These are phyloP conservation scores for Lutraria rhynchaena DNA, from an alignment of 1,140 invertebrate genomes.

Conservation along the genomic window DNA sequence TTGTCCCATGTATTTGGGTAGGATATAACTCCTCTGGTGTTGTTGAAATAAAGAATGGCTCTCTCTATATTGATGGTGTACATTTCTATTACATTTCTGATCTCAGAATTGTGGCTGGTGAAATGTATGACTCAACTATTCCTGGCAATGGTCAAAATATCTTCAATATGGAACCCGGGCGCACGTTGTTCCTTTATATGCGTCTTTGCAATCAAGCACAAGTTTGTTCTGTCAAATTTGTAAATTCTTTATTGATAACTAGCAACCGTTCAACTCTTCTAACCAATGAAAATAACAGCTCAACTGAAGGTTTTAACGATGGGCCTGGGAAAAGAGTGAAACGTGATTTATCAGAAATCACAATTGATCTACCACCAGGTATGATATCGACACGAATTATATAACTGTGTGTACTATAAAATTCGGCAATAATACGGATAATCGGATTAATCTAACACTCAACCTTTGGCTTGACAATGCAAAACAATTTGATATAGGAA, in stretches of 20 bases:
- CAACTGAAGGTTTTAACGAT: too few relatives aligned
- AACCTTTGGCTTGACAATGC: too few relatives aligned
- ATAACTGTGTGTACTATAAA: too few relatives aligned
- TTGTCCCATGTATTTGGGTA: conserved; percentile 52
- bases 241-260: conserved; percentile 27
- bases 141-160: background rate
- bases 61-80: conserved; percentile 12
- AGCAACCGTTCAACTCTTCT: background rate
- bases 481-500: too few relatives aligned
- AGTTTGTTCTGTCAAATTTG: conserved; percentile 35
- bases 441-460: too few relatives aligned
- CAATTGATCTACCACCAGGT: too few relatives aligned
- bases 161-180: conserved; percentile 43
- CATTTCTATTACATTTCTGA: conserved; percentile 2
- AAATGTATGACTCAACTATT: background rate
- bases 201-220: conserved; percentile 45
- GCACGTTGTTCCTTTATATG: conserved; percentile 48
- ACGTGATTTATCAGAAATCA: too few relatives aligned
- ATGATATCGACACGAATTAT: too few relatives aligned
- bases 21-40: conserved; percentile 40
- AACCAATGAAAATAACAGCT: background rate
- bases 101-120: conserved; percentile 8
- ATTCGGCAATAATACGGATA: too few relatives aligned
- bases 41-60: conserved; percentile 46
- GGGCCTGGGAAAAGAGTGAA: too few relatives aligned